A percentile compares a stretch with the other conserved stretches of the same genome.
phyloP scores from a whole-genome alignment of 2,797 vertebrate species.

The Sternarchorhynchus goeldii region DNA sequence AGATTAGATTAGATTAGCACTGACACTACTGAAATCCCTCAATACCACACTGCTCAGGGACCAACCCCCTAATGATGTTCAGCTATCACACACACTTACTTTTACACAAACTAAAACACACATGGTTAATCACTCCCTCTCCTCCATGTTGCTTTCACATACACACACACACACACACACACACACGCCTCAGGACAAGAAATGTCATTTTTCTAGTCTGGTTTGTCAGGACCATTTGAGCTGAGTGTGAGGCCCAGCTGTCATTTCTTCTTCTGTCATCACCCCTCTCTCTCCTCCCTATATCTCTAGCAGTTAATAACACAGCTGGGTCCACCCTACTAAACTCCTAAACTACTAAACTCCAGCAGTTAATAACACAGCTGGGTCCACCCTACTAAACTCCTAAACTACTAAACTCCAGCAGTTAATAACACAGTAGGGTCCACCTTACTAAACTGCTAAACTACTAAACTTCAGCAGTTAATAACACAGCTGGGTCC shows the following conservation, averaged over 20 bases:
- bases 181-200: constrained; percentile 53
- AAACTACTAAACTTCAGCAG: too few relatives aligned
- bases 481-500: too few relatives aligned
- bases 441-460: too few relatives aligned
- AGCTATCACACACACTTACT: background rate
- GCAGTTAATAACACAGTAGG: too few relatives aligned
- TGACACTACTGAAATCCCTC: constrained; percentile 3
- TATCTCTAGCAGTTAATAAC: too few relatives aligned
- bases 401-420: too few relatives aligned
- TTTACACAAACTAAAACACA: constrained; percentile 1
- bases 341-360: too few relatives aligned
- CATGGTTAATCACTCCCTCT: background rate
- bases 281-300: too few relatives aligned
- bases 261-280: too few relatives aligned
- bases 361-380: too few relatives aligned
- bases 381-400: too few relatives aligned
- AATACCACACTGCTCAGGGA: background rate
- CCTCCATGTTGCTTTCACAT: background rate
- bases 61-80: constrained; percentile 1
- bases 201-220: background rate
- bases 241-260: constrained; percentile 7
- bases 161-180: constrained; percentile 4
- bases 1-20: background rate
- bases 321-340: too few relatives aligned
- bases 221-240: constrained; percentile 9